Conservation (phyloP, 2,888 invertebrate genomes). For the Drosophila macrospina region DNA sequence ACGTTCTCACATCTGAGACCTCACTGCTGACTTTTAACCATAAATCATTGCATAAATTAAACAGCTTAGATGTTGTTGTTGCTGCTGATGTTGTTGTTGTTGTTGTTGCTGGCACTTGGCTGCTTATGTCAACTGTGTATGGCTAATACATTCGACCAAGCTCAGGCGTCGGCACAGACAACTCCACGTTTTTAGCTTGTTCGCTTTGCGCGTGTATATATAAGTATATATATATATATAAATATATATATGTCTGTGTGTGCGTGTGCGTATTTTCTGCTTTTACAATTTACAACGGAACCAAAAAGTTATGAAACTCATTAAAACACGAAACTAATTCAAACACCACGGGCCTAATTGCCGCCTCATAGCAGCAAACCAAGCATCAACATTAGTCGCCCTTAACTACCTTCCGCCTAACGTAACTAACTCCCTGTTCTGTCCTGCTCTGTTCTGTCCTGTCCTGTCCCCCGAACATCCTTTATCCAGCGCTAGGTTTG, state of each 20-base stretch:
- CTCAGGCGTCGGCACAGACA: constrained; percentile 24
- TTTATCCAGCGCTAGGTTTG: background rate
- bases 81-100: constrained; percentile 18
- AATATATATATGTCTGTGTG: constrained; percentile 9
- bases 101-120: constrained; percentile 52
- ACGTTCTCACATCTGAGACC: constrained; percentile 72
- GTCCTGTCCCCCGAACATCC: no score
- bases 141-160: constrained; percentile 41
- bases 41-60: constrained; percentile 62
- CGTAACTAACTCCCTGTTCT: constrained; percentile 9
- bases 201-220: constrained; percentile 14
- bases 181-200: constrained; percentile 22
- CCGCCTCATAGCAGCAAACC: constrained; percentile 64
- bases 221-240: background rate
- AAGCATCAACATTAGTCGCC: constrained; percentile 36
- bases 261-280: constrained; percentile 44
- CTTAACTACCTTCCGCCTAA: constrained; percentile 12
- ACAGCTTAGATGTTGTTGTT: constrained; percentile 45
- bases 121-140: constrained; percentile 73
- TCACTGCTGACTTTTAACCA: constrained; percentile 58
- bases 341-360: constrained; percentile 79
- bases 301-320: constrained; percentile 79
- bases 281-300: constrained; percentile 78
- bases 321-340: constrained; percentile 80
- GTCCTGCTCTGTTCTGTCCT: background rate